Conservation (phyloP, 2,113 vertebrate species). For the Trichechus manatus region DNA sequence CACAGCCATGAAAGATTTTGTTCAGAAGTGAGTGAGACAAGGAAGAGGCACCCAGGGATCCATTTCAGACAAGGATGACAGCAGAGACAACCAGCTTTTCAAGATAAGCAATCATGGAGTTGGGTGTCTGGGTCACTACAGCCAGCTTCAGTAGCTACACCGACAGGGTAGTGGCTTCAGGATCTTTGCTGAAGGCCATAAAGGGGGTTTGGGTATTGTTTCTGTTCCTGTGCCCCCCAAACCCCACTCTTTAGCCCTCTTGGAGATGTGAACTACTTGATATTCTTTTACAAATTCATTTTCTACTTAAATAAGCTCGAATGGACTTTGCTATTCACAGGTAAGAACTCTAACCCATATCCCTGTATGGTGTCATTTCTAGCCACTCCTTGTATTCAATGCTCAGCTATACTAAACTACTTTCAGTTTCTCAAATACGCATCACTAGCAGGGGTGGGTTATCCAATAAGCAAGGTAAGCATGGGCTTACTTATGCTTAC, state of each 20-base stretch:
- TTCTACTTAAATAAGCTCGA: background rate
- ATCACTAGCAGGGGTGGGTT: too few relatives aligned
- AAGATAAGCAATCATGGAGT: background rate
- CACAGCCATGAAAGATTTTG: background rate
- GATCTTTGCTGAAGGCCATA: background rate
- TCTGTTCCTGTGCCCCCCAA: background rate
- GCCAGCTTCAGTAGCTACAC: background rate
- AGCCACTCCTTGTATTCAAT: too few relatives aligned
- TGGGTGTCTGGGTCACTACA: too few relatives aligned
- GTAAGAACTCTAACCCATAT: too few relatives aligned
- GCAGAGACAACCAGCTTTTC: background rate
- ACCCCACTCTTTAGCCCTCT: background rate
- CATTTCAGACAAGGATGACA: background rate
- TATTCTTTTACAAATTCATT: background rate
- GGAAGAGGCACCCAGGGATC: background rate
- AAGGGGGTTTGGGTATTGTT: background rate
- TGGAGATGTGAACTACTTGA: background rate
- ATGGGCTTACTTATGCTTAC: too few relatives aligned
- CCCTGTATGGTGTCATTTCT: too few relatives aligned
- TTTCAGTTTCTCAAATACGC: too few relatives aligned
- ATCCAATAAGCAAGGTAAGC: too few relatives aligned
- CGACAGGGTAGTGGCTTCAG: background rate
- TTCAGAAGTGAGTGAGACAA: background rate
- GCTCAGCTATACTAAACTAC: too few relatives aligned
- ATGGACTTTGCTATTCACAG: too few relatives aligned